phyloP scores from a whole-genome alignment of 2,797 vertebrate genomes.

The Borostomias antarcticus region DNA sequence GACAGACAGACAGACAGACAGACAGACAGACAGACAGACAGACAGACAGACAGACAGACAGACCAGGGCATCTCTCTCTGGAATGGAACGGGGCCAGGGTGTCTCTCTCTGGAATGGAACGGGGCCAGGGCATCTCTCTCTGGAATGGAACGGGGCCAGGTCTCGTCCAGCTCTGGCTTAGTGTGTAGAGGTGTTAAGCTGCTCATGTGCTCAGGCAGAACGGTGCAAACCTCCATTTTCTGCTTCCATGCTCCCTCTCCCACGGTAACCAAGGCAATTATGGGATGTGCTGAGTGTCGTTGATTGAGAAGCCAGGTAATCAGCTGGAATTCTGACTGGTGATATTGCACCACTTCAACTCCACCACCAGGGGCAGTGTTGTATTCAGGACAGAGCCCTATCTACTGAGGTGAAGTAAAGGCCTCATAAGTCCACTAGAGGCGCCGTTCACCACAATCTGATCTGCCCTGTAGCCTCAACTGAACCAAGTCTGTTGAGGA shows the following conservation, averaged over 20 bases:
- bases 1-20: not conserved
- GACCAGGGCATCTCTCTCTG: no score
- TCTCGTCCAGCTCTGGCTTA: not conserved
- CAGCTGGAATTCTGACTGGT: conserved; percentile 13
- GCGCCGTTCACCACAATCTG: conserved; percentile 37
- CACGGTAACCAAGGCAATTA: conserved; percentile 45
- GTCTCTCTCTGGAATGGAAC: no score
- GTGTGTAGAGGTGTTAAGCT: conserved; percentile 20
- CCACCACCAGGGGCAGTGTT: conserved; percentile 21
- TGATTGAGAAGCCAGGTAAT: conserved; percentile 15
- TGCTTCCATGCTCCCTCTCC: conserved; percentile 11
- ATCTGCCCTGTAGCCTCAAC: not conserved
- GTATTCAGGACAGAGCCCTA: not conserved
- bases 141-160: not conserved
- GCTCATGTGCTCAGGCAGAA: conserved; percentile 15
- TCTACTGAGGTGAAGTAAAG: not conserved
- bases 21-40: not conserved
- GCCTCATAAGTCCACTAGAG: conserved; percentile 15
- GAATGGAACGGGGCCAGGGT: no score
- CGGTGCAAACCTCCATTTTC: conserved; percentile 24
- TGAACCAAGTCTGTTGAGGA: not conserved
- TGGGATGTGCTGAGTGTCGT: conserved; percentile 47
- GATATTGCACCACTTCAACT: not conserved
- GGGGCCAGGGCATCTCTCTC: no score
- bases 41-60: no score